Percentiles rank a stretch among this genome's conserved stretches.
Conservation (phyloP, 35 echinoderm and acorn worm species). For the Heliocidaris erythrogramma region DNA sequence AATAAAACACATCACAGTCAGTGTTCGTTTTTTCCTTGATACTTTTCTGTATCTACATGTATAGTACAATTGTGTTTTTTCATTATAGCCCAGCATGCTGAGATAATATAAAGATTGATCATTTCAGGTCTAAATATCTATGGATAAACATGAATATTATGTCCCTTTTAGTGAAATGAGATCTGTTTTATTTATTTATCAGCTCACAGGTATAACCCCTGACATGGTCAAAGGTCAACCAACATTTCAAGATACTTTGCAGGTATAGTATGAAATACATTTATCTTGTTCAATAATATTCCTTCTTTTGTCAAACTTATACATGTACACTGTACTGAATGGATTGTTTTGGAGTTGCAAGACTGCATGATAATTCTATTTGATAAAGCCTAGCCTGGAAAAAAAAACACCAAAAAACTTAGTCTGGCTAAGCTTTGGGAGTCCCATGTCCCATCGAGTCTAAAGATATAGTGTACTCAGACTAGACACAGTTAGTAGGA, state of each 20-base stretch:
- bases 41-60: too few relatives aligned
- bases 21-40: too few relatives aligned
- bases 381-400: background rate
- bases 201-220: constrained; percentile 85
- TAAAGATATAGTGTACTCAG: too few relatives aligned
- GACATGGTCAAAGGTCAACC: constrained; percentile 80
- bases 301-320: background rate
- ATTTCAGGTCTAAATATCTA: too few relatives aligned
- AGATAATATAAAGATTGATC: too few relatives aligned
- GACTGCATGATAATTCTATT: background rate
- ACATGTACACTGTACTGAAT: background rate
- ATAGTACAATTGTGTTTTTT: too few relatives aligned
- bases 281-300: too few relatives aligned
- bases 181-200: background rate
- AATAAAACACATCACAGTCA: too few relatives aligned
- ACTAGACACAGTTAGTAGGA: too few relatives aligned
- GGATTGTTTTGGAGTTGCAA: background rate
- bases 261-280: constrained; percentile 38
- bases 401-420: background rate
- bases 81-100: too few relatives aligned
- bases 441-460: too few relatives aligned
- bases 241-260: constrained; percentile 66
- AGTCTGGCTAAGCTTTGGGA: too few relatives aligned
- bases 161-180: background rate
- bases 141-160: background rate